Evolutionary conservation across 2,797 vertebrate genomes (phyloP).

Genomic region (Muraenolepis orangiensis): DNA sequence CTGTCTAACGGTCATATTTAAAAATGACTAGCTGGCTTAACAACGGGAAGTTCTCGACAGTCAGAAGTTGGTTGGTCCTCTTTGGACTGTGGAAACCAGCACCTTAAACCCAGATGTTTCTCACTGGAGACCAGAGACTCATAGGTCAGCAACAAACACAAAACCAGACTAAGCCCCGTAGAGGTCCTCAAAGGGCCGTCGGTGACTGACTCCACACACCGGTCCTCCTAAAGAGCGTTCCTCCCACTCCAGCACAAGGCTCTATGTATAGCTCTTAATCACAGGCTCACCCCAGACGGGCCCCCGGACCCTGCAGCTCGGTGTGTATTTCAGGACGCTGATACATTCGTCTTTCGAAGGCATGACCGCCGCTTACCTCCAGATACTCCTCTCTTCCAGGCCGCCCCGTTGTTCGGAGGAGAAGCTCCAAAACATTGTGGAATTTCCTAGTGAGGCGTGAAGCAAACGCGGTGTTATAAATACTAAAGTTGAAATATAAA

Average conservation of each 20-base stretch:
- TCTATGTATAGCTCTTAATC: conserved; percentile 79
- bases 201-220: neutral
- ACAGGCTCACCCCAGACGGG: conserved; percentile 73
- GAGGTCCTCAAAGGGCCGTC: neutral
- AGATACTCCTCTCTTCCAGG: neutral
- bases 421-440: neutral
- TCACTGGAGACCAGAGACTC: neutral
- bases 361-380: conserved; percentile 9
- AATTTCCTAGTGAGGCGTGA: neutral
- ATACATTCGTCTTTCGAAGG: conserved; percentile 55
- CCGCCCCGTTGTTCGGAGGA: neutral
- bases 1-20: too few species aligned
- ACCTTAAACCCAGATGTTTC: too few species aligned
- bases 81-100: too few species aligned
- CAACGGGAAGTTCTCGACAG: too few species aligned
- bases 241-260: conserved; percentile 27
- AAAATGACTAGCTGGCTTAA: too few species aligned
- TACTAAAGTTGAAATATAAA: neutral
- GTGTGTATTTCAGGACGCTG: conserved; percentile 70
- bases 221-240: neutral
- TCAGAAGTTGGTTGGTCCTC: too few species aligned
- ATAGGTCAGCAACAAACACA: neutral
- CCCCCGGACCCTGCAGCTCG: conserved; percentile 40
- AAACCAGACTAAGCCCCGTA: neutral
- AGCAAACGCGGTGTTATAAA: neutral